Evolutionary conservation across 1,140 invertebrate species (phyloP), one percentile per base, ranked within the genome.

Genomic region (Cotesia vestalis): DNA sequence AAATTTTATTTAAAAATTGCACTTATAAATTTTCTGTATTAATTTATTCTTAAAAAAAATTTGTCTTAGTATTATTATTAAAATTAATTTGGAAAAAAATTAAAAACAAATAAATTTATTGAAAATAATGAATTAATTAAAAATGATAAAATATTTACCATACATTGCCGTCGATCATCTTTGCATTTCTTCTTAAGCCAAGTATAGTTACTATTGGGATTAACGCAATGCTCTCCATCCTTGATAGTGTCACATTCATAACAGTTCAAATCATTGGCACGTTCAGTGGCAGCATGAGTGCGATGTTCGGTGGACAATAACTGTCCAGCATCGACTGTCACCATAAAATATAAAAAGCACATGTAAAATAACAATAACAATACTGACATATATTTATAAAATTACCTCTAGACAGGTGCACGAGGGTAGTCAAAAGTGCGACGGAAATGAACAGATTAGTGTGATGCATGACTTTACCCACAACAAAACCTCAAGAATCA

Each of bases 171-270:
- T 76, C 91, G 89, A 71, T 95, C 92, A 75, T 92, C 91, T 53
- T 88, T 88, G 82, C 93, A 95, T 79, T 94, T 94, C 72, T 90
- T 89, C 68, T 90, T 88, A 14, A 93, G 88, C 6, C 83, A 83
- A 0, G 89, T 90, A 72, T 89, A 86, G 75, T 93, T 93, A 12
- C 87, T 88, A 0, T 84, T 79, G 0, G 91, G 81, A 77, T 94
- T 90, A 5, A 89, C 88, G 75, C 94, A 96, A 59, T 86, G 88
- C 40, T 92, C 91, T 14, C 91, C 91, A 35, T 91, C 88, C 2
- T 91, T 89, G 85, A 94, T 92, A 0, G 93, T 92, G 71, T 93
- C 90, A 80, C 94, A 96, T 62, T 89, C 89, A 83, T 94, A 94
- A 85, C 94, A 96, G 88, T 90, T 93, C 36, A 95, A 83, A 77